Percentiles rank a stretch among this genome's conserved stretches.
These are phyloP conservation scores for Eurois occulta DNA, from an alignment of 2,888 invertebrate species.

Conservation along the genomic window DNA sequence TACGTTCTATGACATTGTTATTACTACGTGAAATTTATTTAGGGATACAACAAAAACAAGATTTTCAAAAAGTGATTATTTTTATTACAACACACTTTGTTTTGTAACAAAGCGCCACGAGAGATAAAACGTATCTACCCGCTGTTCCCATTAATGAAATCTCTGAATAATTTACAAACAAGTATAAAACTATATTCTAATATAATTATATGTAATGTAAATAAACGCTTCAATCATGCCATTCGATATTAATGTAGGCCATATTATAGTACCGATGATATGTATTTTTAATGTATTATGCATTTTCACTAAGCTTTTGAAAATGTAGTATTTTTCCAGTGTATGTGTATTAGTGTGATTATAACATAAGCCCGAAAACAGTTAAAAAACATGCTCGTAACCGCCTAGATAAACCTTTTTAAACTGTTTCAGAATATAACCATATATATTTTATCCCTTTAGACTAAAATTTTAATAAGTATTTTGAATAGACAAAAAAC, in stretches of 20 bases:
- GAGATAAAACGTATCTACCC: neutral
- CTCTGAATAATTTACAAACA: conserved; percentile 28
- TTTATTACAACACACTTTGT: neutral
- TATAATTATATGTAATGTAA: conserved; percentile 34
- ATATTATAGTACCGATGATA: conserved; percentile 47
- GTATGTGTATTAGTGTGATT: conserved; percentile 12
- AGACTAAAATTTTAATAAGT: neutral
- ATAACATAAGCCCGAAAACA: neutral
- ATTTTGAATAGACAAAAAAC: neutral
- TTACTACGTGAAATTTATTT: conserved; percentile 13
- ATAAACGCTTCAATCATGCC: conserved; percentile 52
- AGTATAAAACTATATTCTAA: conserved; percentile 5
- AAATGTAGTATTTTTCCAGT: conserved; percentile 31
- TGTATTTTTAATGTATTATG: conserved; percentile 30
- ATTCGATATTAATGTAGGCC: conserved; percentile 51
- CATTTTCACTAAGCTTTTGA: conserved; percentile 31
- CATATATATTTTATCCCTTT: neutral
- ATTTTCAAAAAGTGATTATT: neutral
- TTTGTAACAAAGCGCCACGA: conserved; percentile 1
- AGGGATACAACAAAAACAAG: conserved; percentile 1
- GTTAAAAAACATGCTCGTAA: conserved; percentile 22
- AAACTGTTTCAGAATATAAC: conserved; percentile 2
- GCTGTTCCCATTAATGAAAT: conserved; percentile 11
- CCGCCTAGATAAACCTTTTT: neutral
- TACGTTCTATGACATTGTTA: conserved; percentile 12